Percentiles rank a stretch among this genome's conserved stretches.
Evolutionary conservation across 2,888 invertebrate genomes (phyloP).

Genomic region (Acrobasis repandana): DNA sequence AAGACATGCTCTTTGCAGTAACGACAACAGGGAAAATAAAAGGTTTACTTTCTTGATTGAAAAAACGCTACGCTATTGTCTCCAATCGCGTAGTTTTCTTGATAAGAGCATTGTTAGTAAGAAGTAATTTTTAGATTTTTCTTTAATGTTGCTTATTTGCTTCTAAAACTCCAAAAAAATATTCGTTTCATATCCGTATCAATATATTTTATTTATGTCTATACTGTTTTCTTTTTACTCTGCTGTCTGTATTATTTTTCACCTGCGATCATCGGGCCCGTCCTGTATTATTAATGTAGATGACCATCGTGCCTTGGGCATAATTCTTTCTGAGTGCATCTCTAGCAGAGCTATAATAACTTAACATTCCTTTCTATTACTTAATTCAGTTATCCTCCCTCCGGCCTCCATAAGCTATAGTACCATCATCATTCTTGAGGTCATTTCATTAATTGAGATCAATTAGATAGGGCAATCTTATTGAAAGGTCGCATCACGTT

Average conservation of each 20-base stretch:
- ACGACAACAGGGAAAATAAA: slow-evolving; percentile 32
- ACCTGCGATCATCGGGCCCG: not conserved
- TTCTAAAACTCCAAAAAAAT: not conserved
- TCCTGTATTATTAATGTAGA: not conserved
- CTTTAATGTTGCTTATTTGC: not conserved
- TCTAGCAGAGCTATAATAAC: not conserved
- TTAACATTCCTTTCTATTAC: slow-evolving; percentile 41
- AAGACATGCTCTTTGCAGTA: slow-evolving; percentile 29
- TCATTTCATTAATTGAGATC: slow-evolving; percentile 69
- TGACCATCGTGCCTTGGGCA: not conserved
- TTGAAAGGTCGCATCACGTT: slow-evolving; percentile 36
- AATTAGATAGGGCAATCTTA: slow-evolving; percentile 56
- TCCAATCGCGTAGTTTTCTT: slow-evolving; percentile 39
- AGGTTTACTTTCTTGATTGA: slow-evolving; percentile 35
- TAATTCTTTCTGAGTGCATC: not conserved
- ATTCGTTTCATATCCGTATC: not conserved
- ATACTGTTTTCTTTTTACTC: not conserved
- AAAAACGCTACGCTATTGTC: slow-evolving; percentile 42
- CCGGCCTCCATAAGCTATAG: slow-evolving; percentile 56
- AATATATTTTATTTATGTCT: not conserved
- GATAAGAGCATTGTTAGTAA: slow-evolving; percentile 27
- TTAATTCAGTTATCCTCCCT: slow-evolving; percentile 75
- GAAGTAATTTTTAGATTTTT: not conserved
- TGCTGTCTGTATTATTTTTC: not conserved
- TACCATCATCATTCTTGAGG: slow-evolving; percentile 58